phyloP scores from a whole-genome alignment of 2,888 invertebrate genomes.

The Nasonia oneida region DNA sequence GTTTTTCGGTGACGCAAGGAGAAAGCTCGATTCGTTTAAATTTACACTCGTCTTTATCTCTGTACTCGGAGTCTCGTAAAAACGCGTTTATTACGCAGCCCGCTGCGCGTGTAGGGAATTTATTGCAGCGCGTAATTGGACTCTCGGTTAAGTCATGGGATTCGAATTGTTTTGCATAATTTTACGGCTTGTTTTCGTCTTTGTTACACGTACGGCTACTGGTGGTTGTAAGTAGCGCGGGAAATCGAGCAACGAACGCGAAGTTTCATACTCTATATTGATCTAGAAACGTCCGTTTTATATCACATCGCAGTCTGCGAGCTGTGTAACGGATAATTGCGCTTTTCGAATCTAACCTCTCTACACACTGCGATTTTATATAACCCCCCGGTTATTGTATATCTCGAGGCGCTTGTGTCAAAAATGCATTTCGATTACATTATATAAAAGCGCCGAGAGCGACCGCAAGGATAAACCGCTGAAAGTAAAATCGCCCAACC shows the following conservation, averaged over 20 bases:
- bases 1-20: background rate
- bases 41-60: background rate
- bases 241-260: background rate
- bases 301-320: background rate
- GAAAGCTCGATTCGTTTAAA: background rate
- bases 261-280: background rate
- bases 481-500: background rate
- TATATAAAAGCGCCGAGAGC: background rate
- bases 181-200: background rate
- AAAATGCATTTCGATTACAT: background rate
- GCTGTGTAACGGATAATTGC: background rate
- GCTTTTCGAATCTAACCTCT: background rate
- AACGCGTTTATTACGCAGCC: background rate
- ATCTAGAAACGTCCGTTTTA: background rate
- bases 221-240: background rate
- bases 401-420: background rate
- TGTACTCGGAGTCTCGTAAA: background rate
- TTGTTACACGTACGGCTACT: background rate
- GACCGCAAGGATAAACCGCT: background rate
- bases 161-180: background rate
- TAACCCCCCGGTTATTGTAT: background rate
- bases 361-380: background rate
- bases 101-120: background rate
- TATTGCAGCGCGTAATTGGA: background rate
- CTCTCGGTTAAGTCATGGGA: background rate